Evolutionary conservation across 2,888 invertebrate species (phyloP).

Genomic region (Hoplodrina ambigua): DNA sequence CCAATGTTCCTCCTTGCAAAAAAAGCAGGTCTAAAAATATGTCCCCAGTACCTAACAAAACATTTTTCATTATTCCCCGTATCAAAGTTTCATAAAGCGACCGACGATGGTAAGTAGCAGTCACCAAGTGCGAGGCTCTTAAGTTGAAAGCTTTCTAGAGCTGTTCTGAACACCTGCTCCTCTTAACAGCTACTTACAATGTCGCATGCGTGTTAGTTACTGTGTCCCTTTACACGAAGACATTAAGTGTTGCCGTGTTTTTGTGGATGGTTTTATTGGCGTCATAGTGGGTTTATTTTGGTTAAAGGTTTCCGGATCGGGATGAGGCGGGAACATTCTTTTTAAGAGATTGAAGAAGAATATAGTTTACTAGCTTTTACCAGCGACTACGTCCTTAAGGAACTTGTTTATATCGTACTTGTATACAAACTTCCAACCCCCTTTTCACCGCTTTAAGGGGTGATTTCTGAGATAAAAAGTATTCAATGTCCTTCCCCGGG

Average conservation of each 20-base stretch:
- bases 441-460: no score
- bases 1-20: not conserved
- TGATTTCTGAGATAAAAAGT: no score
- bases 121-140: conserved; percentile 54
- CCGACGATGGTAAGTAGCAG: conserved; percentile 55
- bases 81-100: conserved; percentile 64
- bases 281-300: conserved; percentile 2
- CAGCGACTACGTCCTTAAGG: no score
- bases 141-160: conserved; percentile 65
- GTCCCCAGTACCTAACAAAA: conserved; percentile 6
- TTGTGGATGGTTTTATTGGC: conserved; percentile 4
- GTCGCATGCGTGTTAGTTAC: conserved; percentile 50
- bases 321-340: not conserved
- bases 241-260: conserved; percentile 22
- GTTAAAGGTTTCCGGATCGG: not conserved
- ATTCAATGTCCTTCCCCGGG: no score
- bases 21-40: conserved; percentile 38
- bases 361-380: no score
- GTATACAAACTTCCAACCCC: no score
- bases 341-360: not conserved
- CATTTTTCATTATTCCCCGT: conserved; percentile 58
- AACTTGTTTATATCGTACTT: no score
- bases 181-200: conserved; percentile 61
- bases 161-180: conserved; percentile 61
- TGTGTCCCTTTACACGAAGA: conserved; percentile 9